Conservation (phyloP, 2,113 vertebrate species). For the Cynoglossus semilaevis region DNA sequence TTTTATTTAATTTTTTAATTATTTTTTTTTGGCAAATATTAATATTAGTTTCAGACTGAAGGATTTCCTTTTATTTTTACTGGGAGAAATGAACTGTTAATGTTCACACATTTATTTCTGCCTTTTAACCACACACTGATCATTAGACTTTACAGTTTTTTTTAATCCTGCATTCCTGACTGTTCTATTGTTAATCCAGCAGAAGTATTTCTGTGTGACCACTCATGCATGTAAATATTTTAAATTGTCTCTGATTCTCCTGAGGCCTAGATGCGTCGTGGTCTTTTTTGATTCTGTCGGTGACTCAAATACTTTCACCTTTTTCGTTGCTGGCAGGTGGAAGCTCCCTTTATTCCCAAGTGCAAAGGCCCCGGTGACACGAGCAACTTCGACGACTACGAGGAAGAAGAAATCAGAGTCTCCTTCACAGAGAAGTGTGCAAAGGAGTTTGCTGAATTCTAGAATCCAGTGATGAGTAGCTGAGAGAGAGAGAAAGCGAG, state of each 20-base stretch:
- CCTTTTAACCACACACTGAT: too few species aligned
- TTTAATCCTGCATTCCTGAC: too few species aligned
- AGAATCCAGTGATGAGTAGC: conserved; percentile 68
- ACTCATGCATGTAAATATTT: not conserved
- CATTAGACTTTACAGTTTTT: too few species aligned
- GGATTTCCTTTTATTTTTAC: too few species aligned
- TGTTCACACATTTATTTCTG: too few species aligned
- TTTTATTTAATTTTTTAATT: too few species aligned
- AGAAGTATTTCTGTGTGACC: not conserved
- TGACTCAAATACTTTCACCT: conserved; percentile 2
- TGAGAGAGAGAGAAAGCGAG: conserved; percentile 24
- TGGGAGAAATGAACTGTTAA: too few species aligned
- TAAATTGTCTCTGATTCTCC: not conserved
- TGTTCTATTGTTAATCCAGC: too few species aligned
- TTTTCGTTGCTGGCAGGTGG: conserved; percentile 73
- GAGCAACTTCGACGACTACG: conserved; percentile 95
- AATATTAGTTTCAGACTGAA: too few species aligned
- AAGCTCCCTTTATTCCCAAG: conserved; percentile 94
- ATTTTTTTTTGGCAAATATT: too few species aligned
- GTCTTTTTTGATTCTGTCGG: not conserved
- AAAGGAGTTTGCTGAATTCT: conserved; percentile 94
- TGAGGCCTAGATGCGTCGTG: not conserved
- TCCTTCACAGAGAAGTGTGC: conserved; percentile 91
- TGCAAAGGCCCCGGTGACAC: conserved; percentile 93
- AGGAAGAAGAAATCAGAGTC: conserved; percentile 91